Conservation (phyloP, 2,888 invertebrate genomes). For the Gisinianus flammeolus region DNA sequence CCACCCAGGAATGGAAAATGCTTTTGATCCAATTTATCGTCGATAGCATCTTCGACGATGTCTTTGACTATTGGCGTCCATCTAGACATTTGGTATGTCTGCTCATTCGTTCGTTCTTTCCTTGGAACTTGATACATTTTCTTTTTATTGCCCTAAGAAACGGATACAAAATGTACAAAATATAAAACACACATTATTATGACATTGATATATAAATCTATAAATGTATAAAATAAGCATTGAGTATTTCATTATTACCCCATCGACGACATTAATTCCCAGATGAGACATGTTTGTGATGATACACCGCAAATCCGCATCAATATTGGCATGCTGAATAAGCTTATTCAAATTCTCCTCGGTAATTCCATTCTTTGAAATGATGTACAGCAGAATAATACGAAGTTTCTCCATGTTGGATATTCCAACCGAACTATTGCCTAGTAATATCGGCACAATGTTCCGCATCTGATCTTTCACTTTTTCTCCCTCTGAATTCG, state of each 20-base stretch:
- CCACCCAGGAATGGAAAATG: conserved; percentile 96
- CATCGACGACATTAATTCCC: conserved; percentile 92
- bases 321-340: conserved; percentile 96
- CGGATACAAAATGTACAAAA: conserved; percentile 19
- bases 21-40: conserved; percentile 93
- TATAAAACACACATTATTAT: no score
- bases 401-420: conserved; percentile 81
- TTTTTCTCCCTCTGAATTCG: conserved; percentile 97
- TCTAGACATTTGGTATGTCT: conserved; percentile 98
- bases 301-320: conserved; percentile 89
- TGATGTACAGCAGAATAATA: conserved; percentile 95
- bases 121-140: conserved; percentile 86
- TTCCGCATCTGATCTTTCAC: conserved; percentile 99
- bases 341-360: conserved; percentile 98
- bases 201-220: no score
- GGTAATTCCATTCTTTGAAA: conserved; percentile 97
- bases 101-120: conserved; percentile 82
- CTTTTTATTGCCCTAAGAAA: conserved; percentile 73
- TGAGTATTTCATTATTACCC: conserved; percentile 65
- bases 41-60: conserved; percentile 97
- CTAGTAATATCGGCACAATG: conserved; percentile 93
- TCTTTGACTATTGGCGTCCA: conserved; percentile 99
- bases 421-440: conserved; percentile 66
- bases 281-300: conserved; percentile 92
- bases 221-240: no score